Evolutionary conservation across 2,888 invertebrate species (phyloP).

Genomic region (Didymodactylos carnosus): DNA sequence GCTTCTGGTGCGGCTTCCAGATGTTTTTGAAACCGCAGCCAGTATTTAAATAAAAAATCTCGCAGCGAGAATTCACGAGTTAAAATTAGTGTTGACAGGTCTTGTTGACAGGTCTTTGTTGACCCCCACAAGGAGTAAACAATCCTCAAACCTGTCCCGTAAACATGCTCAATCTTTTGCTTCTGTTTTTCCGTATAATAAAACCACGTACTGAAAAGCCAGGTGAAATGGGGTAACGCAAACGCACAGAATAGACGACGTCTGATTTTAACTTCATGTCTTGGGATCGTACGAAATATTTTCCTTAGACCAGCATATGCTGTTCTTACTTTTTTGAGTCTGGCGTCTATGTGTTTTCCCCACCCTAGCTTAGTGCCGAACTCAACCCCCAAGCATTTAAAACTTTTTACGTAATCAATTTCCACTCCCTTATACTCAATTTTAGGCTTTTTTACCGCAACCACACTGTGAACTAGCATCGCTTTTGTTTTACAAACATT

Average conservation of each 20-base stretch:
- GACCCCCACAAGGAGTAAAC: neutral
- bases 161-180: neutral
- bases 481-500: neutral
- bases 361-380: no score
- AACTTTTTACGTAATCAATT: neutral
- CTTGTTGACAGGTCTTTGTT: no score
- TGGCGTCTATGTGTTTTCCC: neutral
- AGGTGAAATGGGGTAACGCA: neutral
- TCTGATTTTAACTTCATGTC: neutral
- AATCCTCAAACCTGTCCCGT: neutral
- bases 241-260: neutral
- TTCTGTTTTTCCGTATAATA: neutral
- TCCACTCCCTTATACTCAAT: neutral
- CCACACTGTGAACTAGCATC: neutral
- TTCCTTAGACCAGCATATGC: neutral
- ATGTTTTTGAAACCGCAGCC: neutral
- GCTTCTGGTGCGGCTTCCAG: neutral
- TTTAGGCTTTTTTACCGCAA: neutral
- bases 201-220: neutral
- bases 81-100: neutral
- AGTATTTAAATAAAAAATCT: neutral
- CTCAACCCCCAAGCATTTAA: neutral
- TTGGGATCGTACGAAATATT: neutral
- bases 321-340: neutral
- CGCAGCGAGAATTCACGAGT: neutral